A percentile compares a stretch with the other conserved stretches of the same genome.
Evolutionary conservation across 2,797 vertebrate genomes (phyloP).

Genomic region (Scomberomorus guttatus): DNA sequence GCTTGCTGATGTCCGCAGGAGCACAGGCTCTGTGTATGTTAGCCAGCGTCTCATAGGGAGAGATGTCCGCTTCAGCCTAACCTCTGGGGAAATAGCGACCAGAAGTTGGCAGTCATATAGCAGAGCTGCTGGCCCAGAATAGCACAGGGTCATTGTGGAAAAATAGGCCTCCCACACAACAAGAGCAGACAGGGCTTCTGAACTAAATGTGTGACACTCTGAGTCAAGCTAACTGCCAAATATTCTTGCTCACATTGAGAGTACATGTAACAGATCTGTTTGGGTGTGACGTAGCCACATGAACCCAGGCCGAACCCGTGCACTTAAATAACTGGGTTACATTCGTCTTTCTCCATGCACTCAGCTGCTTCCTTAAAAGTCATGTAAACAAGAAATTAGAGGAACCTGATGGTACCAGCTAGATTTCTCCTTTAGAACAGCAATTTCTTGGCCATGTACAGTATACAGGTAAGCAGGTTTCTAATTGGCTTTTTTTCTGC

Average conservation of each 20-base stretch:
- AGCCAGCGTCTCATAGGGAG: conserved; percentile 56
- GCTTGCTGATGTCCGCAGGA: conserved; percentile 58
- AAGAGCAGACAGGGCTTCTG: conserved; percentile 55
- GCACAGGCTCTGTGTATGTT: conserved; percentile 64
- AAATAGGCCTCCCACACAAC: conserved; percentile 71
- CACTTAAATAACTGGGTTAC: too few relatives aligned
- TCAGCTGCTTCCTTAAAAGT: too few relatives aligned
- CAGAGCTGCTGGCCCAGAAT: conserved; percentile 70
- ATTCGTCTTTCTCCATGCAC: too few relatives aligned
- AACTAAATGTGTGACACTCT: conserved; percentile 60
- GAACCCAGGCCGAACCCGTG: conserved; percentile 2
- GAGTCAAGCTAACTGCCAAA: conserved; percentile 53
- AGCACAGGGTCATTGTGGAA: conserved; percentile 68
- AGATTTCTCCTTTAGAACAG: too few relatives aligned
- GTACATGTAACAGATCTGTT: conserved; percentile 46
- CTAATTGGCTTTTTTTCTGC: too few relatives aligned
- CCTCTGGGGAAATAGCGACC: conserved; percentile 73
- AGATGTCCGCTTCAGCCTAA: conserved; percentile 68
- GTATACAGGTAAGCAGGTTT: background rate
- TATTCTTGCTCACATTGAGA: conserved; percentile 54
- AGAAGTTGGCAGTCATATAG: conserved; percentile 79
- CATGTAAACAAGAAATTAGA: too few relatives aligned
- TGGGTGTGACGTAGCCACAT: conserved; percentile 34
- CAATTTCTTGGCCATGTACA: too few relatives aligned
- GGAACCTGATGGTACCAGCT: too few relatives aligned